Percentiles rank a stretch among this genome's conserved stretches.
Conservation (phyloP, 2,113 vertebrate genomes). For the Uria lomvia region DNA sequence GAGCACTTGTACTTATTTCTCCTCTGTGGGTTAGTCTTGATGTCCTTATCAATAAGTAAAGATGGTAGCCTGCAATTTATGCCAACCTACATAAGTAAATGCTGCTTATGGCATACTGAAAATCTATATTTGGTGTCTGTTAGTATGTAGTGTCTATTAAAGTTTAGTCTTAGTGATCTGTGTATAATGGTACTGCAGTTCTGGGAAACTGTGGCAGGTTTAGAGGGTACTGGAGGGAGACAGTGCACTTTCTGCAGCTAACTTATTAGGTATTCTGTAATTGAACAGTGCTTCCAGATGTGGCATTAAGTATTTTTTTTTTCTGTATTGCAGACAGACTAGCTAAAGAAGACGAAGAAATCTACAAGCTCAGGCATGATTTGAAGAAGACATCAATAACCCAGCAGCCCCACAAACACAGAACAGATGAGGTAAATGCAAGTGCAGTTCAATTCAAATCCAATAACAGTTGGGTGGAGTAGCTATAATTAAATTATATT, state of each 20-base stretch:
- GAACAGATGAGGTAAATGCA: conserved; percentile 81
- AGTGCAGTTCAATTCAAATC: not conserved
- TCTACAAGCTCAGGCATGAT: conserved; percentile 93
- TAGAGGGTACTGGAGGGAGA: not conserved
- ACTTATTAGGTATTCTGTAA: not conserved
- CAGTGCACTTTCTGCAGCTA: not conserved
- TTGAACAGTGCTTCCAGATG: not conserved
- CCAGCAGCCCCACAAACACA: conserved; percentile 82
- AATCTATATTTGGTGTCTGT: not conserved
- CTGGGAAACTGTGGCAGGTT: not conserved
- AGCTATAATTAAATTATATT: conserved; percentile 22
- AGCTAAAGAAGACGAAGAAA: conserved; percentile 95
- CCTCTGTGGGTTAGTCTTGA: not conserved
- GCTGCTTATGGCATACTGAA: not conserved
- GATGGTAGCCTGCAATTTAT: not conserved
- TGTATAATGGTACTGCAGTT: not conserved
- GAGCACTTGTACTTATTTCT: not conserved
- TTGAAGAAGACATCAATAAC: conserved; percentile 89
- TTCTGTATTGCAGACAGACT: conserved; percentile 77
- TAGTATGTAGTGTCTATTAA: not conserved
- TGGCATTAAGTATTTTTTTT: not conserved
- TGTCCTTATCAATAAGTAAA: not conserved
- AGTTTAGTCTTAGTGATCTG: not conserved
- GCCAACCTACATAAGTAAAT: not conserved
- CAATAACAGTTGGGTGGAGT: not conserved